These are phyloP conservation scores for Morpho achilles DNA, from an alignment of 2,888 invertebrate species.

Conservation along the genomic window DNA sequence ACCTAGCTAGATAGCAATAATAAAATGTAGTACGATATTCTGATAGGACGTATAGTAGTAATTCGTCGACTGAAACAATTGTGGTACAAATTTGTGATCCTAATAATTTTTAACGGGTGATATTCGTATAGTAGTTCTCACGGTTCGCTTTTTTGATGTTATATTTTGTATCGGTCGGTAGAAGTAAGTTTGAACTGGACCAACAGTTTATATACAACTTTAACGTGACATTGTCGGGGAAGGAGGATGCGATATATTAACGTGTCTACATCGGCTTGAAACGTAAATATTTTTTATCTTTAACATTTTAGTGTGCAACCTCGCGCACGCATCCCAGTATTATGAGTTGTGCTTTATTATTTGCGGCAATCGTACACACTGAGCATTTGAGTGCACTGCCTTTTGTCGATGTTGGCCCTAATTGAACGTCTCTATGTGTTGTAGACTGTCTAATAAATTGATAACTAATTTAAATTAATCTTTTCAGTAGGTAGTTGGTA, in stretches of 20 bases:
- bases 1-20: conserved; percentile 57
- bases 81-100: conserved; percentile 8
- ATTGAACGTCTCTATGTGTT: neutral
- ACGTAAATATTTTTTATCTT: neutral
- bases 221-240: conserved; percentile 6
- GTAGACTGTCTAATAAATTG: neutral
- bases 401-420: conserved; percentile 1
- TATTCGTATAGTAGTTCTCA: conserved; percentile 19
- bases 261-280: neutral
- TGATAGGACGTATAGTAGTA: conserved; percentile 44
- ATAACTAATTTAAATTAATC: conserved; percentile 1
- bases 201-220: conserved; percentile 8
- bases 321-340: conserved; percentile 10
- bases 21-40: conserved; percentile 52
- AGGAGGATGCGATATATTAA: conserved; percentile 2
- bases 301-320: conserved; percentile 2
- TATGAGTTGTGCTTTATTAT: neutral
- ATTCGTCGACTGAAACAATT: conserved; percentile 26
- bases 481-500: conserved; percentile 42
- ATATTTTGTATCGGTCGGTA: conserved; percentile 12
- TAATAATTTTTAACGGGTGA: conserved; percentile 5
- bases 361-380: neutral
- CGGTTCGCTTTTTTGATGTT: conserved; percentile 24
- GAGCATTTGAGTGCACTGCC: neutral
- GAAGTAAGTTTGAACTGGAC: conserved; percentile 14